Evolutionary conservation across 2,888 invertebrate species (phyloP), one percentile per base, ranked within the genome.

Genomic region (Fabriciana adippe): DNA sequence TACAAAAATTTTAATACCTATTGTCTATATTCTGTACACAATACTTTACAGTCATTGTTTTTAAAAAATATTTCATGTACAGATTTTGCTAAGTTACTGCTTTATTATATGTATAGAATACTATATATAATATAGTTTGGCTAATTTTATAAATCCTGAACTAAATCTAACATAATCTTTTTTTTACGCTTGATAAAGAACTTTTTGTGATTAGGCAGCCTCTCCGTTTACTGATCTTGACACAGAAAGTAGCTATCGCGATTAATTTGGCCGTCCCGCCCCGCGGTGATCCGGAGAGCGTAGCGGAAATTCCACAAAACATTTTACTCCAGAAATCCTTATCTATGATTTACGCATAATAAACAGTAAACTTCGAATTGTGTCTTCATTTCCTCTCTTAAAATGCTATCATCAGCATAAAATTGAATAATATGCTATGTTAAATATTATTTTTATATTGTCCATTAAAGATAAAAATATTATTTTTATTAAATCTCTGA

Each of bases 301-400:
- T 15, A 55, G 45, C n/a, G n/a, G 56, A 59, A 31, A 47, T 59
- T 67, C n/a, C 59, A 31, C 59, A 26, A 59, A 59, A 59, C 54
- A 66, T 60, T 60, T 66, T 51, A 13, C 55, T 55, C 11, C 21
- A 55, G n/a, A 61, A 41, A 41, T 61, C 15, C 55, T 66, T 61
- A 50, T 66, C 61, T 55, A 61, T 31, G 55, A 66, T 61, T 61
- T 61, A 61, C 31, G 55, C 54, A 48, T 55, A 59, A 66, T 55
- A 55, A 48, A 60, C 47, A 8, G 31, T 59, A 54, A 26, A 51
- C 18, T 41, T 13, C 41, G 54, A 56, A 50, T 56, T 51, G 50
- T 45, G n/a, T 16, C 51, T 64, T 54, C 50, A 50, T 50, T 66
- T 55, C 14, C 15, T 15, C 15, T 51, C 55, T 59, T 26, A 55